These are phyloP conservation scores for Theocolax elegans DNA, from an alignment of 1,140 invertebrate species.

Conservation along the genomic window DNA sequence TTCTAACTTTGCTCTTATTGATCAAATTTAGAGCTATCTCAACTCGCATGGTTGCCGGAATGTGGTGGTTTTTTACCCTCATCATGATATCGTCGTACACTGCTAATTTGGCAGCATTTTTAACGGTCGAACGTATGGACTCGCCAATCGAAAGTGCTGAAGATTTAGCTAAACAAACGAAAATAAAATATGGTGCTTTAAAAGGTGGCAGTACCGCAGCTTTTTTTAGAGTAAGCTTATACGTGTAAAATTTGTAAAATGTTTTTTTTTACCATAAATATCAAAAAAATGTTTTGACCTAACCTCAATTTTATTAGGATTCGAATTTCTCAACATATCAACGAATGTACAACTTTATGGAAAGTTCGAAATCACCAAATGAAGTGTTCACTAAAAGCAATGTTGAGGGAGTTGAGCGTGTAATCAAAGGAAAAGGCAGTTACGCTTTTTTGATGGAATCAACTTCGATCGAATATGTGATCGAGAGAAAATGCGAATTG, in stretches of 20 bases:
- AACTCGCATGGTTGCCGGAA: conserved; percentile 89
- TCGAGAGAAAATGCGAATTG: conserved; percentile 90
- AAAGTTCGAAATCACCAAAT: conserved; percentile 79
- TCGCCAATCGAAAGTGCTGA: conserved; percentile 96
- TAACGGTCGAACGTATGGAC: conserved; percentile 96
- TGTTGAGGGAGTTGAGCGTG: conserved; percentile 86
- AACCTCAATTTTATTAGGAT: conserved; percentile 77
- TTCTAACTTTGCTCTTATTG: too few relatives aligned
- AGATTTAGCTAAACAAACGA: conserved; percentile 95
- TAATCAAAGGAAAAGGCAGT: conserved; percentile 84
- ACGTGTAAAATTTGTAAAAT: conserved; percentile 4
- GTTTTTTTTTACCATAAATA: too few relatives aligned
- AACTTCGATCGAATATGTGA: conserved; percentile 91
- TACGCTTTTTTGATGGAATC: conserved; percentile 96
- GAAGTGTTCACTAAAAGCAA: conserved; percentile 85
- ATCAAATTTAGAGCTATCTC: conserved; percentile 77
- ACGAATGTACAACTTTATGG: conserved; percentile 94
- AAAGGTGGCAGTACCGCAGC: conserved; percentile 90
- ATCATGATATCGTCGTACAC: conserved; percentile 99
- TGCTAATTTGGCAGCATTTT: conserved; percentile 95
- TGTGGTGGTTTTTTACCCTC: conserved; percentile 98
- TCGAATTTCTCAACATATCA: conserved; percentile 93
- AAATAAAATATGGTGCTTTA: conserved; percentile 96
- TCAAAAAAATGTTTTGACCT: too few relatives aligned
- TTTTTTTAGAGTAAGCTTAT: conserved; percentile 84